A percentile compares a stretch with the other conserved stretches of the same genome.
These are phyloP conservation scores for Ceratitis capitata DNA, from an alignment of 1,140 invertebrate genomes.

Conservation along the genomic window DNA sequence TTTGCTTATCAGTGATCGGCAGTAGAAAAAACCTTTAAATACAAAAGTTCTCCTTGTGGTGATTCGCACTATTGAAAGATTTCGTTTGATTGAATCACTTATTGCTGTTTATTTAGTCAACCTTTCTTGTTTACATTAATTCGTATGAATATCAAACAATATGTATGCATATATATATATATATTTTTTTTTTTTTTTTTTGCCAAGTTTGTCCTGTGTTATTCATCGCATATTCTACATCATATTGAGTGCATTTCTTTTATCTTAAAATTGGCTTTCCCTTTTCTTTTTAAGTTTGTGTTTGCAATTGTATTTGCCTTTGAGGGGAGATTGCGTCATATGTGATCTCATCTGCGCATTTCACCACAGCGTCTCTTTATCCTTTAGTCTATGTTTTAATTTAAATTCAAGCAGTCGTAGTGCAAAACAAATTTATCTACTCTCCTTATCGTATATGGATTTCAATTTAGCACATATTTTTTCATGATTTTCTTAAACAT, in stretches of 20 bases:
- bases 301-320: neutral
- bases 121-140: neutral
- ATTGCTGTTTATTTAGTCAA: neutral
- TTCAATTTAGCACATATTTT: too few species aligned
- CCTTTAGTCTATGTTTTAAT: neutral
- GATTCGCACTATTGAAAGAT: too few species aligned
- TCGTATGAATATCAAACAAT: too few species aligned
- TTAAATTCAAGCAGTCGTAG: too few species aligned
- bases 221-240: neutral
- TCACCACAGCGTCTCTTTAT: neutral
- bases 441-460: too few species aligned
- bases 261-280: neutral
- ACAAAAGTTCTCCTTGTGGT: too few species aligned
- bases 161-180: neutral
- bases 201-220: neutral
- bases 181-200: neutral
- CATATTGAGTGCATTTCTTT: neutral
- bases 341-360: too few species aligned
- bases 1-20: neutral
- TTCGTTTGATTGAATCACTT: neutral
- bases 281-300: neutral
- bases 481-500: too few species aligned
- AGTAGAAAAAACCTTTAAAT: too few species aligned
- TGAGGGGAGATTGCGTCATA: neutral
- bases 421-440: too few species aligned